Evolutionary conservation across 2,113 vertebrate species (phyloP).

Genomic region (Urocolius indicus): DNA sequence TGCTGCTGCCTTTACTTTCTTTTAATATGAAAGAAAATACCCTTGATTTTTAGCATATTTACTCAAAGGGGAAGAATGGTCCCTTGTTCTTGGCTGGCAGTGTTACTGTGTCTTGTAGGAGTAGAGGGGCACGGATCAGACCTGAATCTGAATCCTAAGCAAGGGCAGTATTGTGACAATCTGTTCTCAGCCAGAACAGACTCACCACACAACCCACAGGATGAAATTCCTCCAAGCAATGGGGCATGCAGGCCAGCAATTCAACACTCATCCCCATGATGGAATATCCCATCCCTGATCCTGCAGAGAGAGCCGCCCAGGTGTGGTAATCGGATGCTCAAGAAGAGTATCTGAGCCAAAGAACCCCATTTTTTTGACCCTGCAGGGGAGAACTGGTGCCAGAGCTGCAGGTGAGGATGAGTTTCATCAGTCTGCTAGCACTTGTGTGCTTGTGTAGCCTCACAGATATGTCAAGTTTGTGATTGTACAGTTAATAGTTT

Average conservation of each 20-base stretch:
- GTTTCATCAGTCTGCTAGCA: background rate
- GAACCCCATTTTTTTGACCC: background rate
- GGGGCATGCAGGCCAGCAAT: background rate
- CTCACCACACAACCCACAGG: background rate
- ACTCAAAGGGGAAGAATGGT: background rate
- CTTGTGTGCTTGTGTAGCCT: background rate
- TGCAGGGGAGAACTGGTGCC: background rate
- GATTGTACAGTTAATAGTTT: background rate
- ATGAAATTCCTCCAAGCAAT: background rate
- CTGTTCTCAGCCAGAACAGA: background rate
- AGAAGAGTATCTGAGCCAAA: background rate
- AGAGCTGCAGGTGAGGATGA: background rate
- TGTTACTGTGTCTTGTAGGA: background rate
- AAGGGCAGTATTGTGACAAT: background rate
- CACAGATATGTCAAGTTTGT: background rate
- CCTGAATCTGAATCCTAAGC: background rate
- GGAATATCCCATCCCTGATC: background rate
- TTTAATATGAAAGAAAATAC: background rate
- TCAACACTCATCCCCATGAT: background rate
- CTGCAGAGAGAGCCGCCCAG: accelerated
- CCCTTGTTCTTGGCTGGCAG: background rate
- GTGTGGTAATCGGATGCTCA: accelerated
- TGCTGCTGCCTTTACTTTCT: background rate
- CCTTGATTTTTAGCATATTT: background rate
- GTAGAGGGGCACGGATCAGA: background rate